Conservation (phyloP, 2,113 vertebrate species). For the Salvator merianae region DNA sequence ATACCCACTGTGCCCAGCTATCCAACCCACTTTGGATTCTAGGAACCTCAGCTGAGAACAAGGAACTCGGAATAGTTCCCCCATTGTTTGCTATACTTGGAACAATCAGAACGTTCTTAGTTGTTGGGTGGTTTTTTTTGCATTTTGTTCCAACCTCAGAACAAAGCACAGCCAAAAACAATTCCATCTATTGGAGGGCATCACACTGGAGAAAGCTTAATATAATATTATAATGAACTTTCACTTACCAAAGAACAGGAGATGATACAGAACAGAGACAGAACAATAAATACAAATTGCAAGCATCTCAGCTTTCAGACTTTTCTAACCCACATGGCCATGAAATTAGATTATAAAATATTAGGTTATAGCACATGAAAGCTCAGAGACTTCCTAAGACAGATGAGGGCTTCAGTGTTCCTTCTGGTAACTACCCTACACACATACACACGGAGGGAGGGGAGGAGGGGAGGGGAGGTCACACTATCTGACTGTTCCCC, state of each 20-base stretch:
- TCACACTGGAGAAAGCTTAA: no score
- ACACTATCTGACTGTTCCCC: neutral
- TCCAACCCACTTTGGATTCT: no score
- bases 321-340: neutral
- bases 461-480: no score
- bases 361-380: neutral
- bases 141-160: no score
- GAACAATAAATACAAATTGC: neutral
- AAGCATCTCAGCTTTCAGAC: neutral
- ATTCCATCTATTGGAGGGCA: no score
- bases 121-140: no score
- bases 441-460: neutral
- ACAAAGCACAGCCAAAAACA: no score
- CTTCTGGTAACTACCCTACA: neutral
- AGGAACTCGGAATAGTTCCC: no score
- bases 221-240: neutral
- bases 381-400: neutral
- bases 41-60: no score
- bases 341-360: neutral
- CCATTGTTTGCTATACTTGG: no score
- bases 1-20: no score
- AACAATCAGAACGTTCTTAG: no score
- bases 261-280: neutral
- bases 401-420: neutral
- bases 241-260: neutral